phyloP scores from a whole-genome alignment of 2,113 vertebrate genomes.

The Edolisoma coerulescens region DNA sequence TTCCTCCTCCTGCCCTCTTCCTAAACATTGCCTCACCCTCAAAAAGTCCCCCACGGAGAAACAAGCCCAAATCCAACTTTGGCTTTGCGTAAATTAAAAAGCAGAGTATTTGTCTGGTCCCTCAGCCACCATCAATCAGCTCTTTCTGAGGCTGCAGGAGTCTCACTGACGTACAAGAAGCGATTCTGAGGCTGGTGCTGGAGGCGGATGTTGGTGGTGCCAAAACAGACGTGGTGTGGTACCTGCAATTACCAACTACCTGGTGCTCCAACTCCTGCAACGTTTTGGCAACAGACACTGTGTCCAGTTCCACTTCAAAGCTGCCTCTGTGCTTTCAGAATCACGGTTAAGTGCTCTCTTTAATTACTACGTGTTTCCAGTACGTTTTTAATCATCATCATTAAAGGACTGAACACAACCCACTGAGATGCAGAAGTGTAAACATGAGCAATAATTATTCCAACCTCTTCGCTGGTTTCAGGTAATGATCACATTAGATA shows the following conservation, averaged over 20 bases:
- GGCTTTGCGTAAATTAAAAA: background rate
- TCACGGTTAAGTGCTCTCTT: background rate
- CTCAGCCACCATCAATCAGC: background rate
- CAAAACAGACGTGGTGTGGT: background rate
- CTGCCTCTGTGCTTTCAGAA: background rate
- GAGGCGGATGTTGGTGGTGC: background rate
- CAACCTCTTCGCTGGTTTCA: conserved; percentile 1
- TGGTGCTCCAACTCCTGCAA: background rate
- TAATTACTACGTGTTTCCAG: conserved; percentile 7
- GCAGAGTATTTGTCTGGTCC: background rate
- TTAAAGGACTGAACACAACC: conserved; percentile 6
- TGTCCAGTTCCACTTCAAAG: conserved; percentile 48
- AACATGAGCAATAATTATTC: conserved; percentile 30
- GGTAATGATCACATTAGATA: background rate
- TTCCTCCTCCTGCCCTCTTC: conserved; percentile 4
- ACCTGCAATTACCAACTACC: background rate
- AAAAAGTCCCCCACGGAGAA: background rate
- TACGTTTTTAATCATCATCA: conserved; percentile 42
- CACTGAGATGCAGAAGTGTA: conserved; percentile 13
- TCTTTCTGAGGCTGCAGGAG: background rate
- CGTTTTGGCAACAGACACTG: background rate
- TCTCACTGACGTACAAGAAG: fast-evolving
- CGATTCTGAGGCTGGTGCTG: background rate
- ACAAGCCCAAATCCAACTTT: background rate
- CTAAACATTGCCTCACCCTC: background rate